These are phyloP conservation scores for Otis tarda DNA, from an alignment of 2,113 vertebrate species.

Conservation along the genomic window DNA sequence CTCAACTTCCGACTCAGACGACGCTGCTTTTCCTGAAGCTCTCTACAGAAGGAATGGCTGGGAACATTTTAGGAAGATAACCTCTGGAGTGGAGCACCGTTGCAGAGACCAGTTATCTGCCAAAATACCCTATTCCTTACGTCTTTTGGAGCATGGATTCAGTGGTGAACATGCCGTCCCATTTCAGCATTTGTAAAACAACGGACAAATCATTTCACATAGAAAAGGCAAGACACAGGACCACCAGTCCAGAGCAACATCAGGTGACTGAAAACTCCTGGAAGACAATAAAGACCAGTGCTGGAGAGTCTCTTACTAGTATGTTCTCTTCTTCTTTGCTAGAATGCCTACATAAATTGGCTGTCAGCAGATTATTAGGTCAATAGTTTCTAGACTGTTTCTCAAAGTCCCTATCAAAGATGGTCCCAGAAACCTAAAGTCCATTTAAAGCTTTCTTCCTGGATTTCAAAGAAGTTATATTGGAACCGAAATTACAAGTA, in stretches of 20 bases:
- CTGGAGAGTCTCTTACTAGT: not conserved
- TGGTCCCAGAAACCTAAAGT: not conserved
- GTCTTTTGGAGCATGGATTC: not conserved
- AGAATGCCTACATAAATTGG: not conserved
- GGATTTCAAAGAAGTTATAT: not conserved
- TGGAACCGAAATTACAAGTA: not conserved
- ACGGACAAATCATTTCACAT: rapidly evolving
- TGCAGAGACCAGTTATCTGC: not conserved
- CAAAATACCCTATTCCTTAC: no score
- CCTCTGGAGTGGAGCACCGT: not conserved
- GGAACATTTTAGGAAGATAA: not conserved
- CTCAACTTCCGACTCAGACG: not conserved
- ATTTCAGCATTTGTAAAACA: not conserved
- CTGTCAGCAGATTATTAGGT: not conserved
- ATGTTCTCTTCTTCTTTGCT: not conserved
- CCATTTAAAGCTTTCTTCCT: not conserved
- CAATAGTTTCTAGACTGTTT: not conserved
- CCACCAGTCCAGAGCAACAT: not conserved
- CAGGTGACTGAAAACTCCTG: not conserved
- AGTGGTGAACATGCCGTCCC: not conserved
- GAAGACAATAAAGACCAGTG: not conserved
- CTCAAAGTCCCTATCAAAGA: not conserved
- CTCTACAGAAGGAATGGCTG: not conserved
- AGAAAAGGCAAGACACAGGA: not conserved
- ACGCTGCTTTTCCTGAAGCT: not conserved